Base-by-base conservation (phyloP, 1,140 invertebrate species). In the Drosophila ercepeae region DNA sequence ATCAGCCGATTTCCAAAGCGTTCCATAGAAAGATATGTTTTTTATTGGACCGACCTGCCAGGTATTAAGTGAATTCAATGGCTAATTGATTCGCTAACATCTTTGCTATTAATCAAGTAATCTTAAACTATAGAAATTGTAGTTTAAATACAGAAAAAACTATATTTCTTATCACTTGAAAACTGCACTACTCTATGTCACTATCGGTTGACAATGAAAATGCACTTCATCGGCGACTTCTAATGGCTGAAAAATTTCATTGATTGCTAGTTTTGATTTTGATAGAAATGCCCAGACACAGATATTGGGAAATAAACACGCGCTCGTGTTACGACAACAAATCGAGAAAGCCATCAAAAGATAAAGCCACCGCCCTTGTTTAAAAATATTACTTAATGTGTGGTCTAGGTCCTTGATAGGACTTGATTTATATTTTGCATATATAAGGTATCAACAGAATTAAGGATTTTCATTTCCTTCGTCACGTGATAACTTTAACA, bases 401-500 rank as follows among this genome's bases (percentile, higher is more conserved):
- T 77, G 42, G 46, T 70, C 64, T 69, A 53, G 54, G 68, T 77
- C 53, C 53, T 51, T 53, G 36, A 16, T 55, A 19, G 53, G 53
- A 59, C 67, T n/a, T 79, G 16, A 21, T 69, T 78, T 65, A 45
- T 78, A 60, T 78, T 73, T 78, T 60, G 36, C 63, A 50, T 70
- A 59, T 74, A 14, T 65, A 74, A 70, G 70, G 64, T 79, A 71
- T 75, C 71, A 79, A 79, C 64, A 61, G 14, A 70, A 67, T 60
- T 60, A 52, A 25, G 45, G 52, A 6, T 57, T 57, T 52, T 42
- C 6, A 21, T 55, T 53, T 63, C 42, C 19, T 36, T 50, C 41
- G 23, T 70, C 50, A 41, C 32, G 25, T 73, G 29, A 78, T 60
- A 86, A 81, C 81, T 72, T 68, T 84, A 84, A 84, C 79, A 84